A percentile compares a stretch with the other conserved stretches of the same genome.
Evolutionary conservation across 35 echinoderm and acorn worm genomes (phyloP).

Genomic region (Amphiura filiformis): DNA sequence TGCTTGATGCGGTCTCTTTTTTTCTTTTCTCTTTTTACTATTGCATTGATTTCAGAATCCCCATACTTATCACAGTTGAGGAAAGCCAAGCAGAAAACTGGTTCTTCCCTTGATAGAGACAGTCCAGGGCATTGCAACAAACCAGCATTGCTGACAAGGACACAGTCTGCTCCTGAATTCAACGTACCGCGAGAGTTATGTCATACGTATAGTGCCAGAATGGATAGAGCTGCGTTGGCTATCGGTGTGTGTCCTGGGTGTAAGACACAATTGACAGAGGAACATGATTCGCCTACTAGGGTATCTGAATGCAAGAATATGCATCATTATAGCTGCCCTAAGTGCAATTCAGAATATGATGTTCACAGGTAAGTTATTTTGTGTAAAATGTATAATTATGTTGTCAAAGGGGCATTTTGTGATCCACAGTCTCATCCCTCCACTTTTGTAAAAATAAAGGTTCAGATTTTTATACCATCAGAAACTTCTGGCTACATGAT

Average conservation of each 20-base stretch:
- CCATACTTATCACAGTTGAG: not conserved
- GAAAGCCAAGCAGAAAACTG: not conserved
- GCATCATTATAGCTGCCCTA: not conserved
- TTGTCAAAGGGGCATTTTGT: too few relatives aligned
- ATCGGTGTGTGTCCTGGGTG: not conserved
- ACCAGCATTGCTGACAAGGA: not conserved
- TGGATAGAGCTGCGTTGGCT: not conserved
- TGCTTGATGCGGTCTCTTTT: not conserved
- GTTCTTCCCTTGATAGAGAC: not conserved
- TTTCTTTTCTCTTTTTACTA: not conserved
- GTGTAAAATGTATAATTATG: not conserved
- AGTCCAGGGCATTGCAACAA: not conserved
- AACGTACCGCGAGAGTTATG: not conserved
- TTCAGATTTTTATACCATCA: too few relatives aligned
- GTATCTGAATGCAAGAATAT: not conserved
- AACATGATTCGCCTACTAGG: not conserved
- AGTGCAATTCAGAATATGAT: not conserved
- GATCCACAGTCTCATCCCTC: too few relatives aligned
- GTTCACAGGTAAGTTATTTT: not conserved
- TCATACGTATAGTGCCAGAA: not conserved
- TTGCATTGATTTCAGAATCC: not conserved
- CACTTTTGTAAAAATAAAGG: too few relatives aligned
- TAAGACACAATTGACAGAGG: not conserved
- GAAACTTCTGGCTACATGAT: too few relatives aligned
- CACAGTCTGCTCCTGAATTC: not conserved